Conservation (phyloP, 1,140 invertebrate genomes). For the Aphelinus certus region DNA sequence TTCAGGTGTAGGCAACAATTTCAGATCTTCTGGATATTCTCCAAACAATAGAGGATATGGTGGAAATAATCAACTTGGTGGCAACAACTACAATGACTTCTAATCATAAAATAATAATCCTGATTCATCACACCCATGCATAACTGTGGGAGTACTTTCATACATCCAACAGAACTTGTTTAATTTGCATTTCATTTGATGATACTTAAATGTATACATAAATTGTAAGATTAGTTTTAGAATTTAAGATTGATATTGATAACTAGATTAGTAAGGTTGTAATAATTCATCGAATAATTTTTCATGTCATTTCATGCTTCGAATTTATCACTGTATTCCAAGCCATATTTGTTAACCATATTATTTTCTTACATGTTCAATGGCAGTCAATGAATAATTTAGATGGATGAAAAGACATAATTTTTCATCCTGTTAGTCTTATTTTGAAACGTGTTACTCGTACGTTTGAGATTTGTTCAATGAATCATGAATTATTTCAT, state of each 20-base stretch:
- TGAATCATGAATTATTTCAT: slow-evolving; percentile 4
- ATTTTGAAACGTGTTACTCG: too few relatives aligned
- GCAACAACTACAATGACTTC: slow-evolving; percentile 65
- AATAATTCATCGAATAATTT: slow-evolving; percentile 12
- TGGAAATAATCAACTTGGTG: slow-evolving; percentile 59
- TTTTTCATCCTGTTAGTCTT: neutral
- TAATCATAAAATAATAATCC: slow-evolving; percentile 48
- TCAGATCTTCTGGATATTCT: slow-evolving; percentile 62
- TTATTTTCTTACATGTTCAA: slow-evolving; percentile 14
- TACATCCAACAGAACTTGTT: slow-evolving; percentile 14
- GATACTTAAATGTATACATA: slow-evolving; percentile 33
- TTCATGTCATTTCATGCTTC: slow-evolving; percentile 14
- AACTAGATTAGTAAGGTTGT: slow-evolving; percentile 7
- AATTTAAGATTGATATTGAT: slow-evolving; percentile 20
- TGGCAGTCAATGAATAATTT: neutral
- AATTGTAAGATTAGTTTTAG: slow-evolving; percentile 34
- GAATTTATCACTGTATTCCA: slow-evolving; percentile 3
- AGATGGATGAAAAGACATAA: slow-evolving; percentile 1
- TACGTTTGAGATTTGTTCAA: neutral
- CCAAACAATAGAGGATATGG: slow-evolving; percentile 61
- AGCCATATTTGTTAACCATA: slow-evolving; percentile 6
- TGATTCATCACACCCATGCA: slow-evolving; percentile 1
- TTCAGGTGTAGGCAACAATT: slow-evolving; percentile 62
- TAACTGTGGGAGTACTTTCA: slow-evolving; percentile 1
- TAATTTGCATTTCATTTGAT: slow-evolving; percentile 35